Conservation (phyloP, 2,797 vertebrate genomes). For the Schizopygopsis pylzovi region DNA sequence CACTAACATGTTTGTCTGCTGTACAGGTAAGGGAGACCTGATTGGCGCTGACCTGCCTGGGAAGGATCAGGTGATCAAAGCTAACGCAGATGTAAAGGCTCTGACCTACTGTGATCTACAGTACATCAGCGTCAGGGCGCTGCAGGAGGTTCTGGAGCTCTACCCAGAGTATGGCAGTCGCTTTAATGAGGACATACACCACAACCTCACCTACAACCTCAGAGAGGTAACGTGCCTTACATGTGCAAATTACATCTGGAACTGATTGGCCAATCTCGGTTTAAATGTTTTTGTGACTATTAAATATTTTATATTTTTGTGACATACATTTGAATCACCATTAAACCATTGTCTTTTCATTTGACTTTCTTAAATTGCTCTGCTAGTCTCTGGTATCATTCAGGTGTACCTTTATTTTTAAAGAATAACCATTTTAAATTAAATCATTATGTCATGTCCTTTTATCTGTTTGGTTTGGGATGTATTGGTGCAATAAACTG, state of each 20-base stretch:
- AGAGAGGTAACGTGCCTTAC: conserved; percentile 81
- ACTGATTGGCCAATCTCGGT: not conserved
- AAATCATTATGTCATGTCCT: not conserved
- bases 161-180: conserved; percentile 91
- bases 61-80: conserved; percentile 89
- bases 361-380: not conserved
- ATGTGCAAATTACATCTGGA: not conserved
- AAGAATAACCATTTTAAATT: not conserved
- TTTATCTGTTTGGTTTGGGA: not conserved
- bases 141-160: conserved; percentile 89
- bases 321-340: not conserved
- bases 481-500: not conserved
- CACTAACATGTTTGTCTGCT: not conserved
- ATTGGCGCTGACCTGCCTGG: conserved; percentile 91
- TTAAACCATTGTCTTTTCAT: not conserved
- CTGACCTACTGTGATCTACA: conserved; percentile 96
- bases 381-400: not conserved
- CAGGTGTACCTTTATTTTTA: not conserved
- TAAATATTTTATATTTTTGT: not conserved
- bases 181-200: conserved; percentile 88
- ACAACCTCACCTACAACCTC: conserved; percentile 96
- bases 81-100: conserved; percentile 92
- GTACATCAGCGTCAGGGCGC: conserved; percentile 86
- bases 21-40: conserved; percentile 92
- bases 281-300: not conserved